Conservation (phyloP, 1,140 invertebrate species). For the Lucilia sericata region DNA sequence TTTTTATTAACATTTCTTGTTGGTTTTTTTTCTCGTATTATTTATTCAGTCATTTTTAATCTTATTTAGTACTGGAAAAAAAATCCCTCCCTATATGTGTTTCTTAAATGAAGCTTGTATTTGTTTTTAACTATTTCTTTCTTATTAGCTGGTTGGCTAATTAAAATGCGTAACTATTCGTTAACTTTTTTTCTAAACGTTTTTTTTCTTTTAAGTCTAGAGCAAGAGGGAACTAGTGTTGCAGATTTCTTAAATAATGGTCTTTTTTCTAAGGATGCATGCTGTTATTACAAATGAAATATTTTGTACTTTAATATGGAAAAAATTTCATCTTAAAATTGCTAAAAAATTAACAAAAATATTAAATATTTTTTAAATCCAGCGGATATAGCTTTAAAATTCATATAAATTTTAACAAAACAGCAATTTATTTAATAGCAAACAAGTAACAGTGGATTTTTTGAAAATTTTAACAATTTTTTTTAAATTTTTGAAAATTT, state of each 20-base stretch:
- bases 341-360: no score
- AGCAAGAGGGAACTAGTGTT: neutral
- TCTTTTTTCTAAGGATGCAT: no score
- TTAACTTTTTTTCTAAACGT: neutral
- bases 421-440: no score
- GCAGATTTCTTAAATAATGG: neutral
- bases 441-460: no score
- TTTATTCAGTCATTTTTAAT: constrained; percentile 24
- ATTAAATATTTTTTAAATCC: no score
- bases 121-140: constrained; percentile 40
- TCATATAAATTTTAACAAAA: no score
- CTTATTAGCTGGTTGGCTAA: constrained; percentile 57
- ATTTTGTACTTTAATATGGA: no score
- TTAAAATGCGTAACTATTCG: constrained; percentile 51
- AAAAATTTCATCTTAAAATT: no score
- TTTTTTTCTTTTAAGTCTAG: neutral
- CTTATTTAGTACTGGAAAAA: neutral
- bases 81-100: constrained; percentile 41
- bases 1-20: constrained; percentile 26
- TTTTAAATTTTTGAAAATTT: no score
- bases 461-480: no score
- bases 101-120: constrained; percentile 50
- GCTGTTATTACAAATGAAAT: no score
- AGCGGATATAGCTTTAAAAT: no score
- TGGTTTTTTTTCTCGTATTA: neutral